Evolutionary conservation across 2,888 invertebrate species (phyloP).

Genomic region (Helleia helle): DNA sequence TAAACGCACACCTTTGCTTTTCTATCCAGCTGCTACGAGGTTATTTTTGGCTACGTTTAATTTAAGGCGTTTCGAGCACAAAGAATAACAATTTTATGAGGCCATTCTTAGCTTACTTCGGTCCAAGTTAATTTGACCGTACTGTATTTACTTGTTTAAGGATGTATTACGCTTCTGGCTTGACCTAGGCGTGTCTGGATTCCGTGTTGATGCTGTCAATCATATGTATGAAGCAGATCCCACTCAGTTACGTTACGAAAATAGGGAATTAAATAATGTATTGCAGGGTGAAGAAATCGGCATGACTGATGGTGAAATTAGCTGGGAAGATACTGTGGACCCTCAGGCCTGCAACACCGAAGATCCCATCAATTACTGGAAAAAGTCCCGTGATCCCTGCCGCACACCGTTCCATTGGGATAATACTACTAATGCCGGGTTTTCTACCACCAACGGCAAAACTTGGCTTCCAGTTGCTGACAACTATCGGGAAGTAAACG

Average conservation of each 20-base stretch:
- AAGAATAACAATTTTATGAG: too few species aligned
- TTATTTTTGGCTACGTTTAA: too few species aligned
- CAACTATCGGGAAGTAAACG: conserved; percentile 75
- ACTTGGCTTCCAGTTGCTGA: conserved; percentile 77
- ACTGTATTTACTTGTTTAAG: too few species aligned
- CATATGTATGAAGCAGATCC: conserved; percentile 49
- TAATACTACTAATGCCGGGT: conserved; percentile 58
- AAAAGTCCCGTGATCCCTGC: conserved; percentile 75
- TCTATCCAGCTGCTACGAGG: too few species aligned
- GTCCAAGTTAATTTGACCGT: too few species aligned
- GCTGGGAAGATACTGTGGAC: conserved; percentile 77
- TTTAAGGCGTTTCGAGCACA: too few species aligned
- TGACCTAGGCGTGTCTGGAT: conserved; percentile 87
- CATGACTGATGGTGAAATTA: conserved; percentile 78
- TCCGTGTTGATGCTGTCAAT: conserved; percentile 84
- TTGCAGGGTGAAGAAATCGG: conserved; percentile 89
- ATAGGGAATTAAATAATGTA: too few species aligned
- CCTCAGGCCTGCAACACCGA: conserved; percentile 78
- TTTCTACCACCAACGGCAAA: conserved; percentile 36
- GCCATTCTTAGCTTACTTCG: too few species aligned
- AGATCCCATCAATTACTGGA: conserved; percentile 72
- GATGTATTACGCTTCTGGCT: conserved; percentile 85
- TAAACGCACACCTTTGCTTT: too few species aligned
- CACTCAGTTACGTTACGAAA: conserved; percentile 28
- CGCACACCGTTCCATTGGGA: conserved; percentile 80